Evolutionary conservation across 2,113 vertebrate genomes (phyloP), one percentile per base, ranked within the genome.

Genomic region (Pterocles burchelli): DNA sequence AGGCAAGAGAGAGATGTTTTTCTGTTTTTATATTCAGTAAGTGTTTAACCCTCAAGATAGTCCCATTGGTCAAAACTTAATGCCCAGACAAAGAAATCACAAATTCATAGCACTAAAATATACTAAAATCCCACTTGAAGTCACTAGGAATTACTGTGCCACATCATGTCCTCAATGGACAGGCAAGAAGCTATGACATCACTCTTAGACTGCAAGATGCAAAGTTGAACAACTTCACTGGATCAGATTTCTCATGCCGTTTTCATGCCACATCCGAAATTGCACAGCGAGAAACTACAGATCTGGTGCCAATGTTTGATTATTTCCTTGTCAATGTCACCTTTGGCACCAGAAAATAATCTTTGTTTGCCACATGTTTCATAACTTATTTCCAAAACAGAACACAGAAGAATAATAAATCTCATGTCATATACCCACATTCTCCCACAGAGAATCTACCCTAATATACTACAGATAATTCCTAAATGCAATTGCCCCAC

Each of bases 191-290:
- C 29, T 85, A 20, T 22, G 18, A 61, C 25, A 46, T 43, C 26
- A 41, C 13, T 51, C 54, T 70, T 41, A 49, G 51, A 85, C 3
- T 28, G 16, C 33, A 86, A 61, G 54, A 90, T 2, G 25, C 17
- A 62, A 76, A 81, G 46, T 21, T 77, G 28, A 73, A 80, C 31
- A 62, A 26, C 20, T 74, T 51, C 8, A n/a, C 16, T 59, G 21
- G 15, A 62, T 77, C 9, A 33, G 49, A 70, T 22, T 80, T 90
- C 59, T 49, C 18, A 33, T 57, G 59, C 17, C 7, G 33, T 84
- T 87, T 84, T 46, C 17, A 87, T 26, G 10, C 14, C 43, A 54
- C 0, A 0, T 43, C 67, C 59, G 15, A 91, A 17, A 36, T 0
- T 10, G 19, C 2, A 6, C 15, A 65, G 21, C 68, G 3, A 74